A percentile compares a stretch with the other conserved stretches of the same genome.
phyloP scores from a whole-genome alignment of 2,797 vertebrate species.

The Sebastiscus tertius region DNA sequence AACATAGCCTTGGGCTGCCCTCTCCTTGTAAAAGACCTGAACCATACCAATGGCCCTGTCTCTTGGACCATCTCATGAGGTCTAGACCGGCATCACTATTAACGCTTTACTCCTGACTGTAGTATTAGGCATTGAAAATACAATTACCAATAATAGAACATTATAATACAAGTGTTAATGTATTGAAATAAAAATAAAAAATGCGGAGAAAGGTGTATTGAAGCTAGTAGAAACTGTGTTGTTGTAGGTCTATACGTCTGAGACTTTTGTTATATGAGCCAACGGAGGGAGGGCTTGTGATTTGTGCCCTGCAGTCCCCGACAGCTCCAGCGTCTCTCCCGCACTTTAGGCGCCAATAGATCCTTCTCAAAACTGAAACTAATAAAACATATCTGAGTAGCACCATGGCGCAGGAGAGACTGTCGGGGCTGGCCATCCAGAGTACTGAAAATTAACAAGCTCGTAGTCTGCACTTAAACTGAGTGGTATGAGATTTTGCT shows the following conservation, averaged over 20 bases:
- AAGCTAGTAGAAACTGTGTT: not conserved
- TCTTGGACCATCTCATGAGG: constrained; percentile 14
- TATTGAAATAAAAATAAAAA: not conserved
- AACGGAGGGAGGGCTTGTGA: not conserved
- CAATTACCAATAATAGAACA: not conserved
- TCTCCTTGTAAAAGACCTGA: constrained; percentile 55
- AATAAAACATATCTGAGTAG: no score
- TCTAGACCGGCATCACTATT: constrained; percentile 8
- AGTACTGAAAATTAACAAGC: no score
- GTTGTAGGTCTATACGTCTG: no score
- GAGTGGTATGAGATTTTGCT: no score
- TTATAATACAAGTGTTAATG: not conserved
- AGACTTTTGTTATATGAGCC: no score
- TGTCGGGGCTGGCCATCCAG: no score
- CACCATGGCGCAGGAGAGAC: no score
- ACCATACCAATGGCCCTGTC: constrained; percentile 29
- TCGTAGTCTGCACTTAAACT: no score
- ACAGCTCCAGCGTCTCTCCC: no score
- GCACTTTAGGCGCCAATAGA: no score
- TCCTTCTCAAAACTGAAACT: no score
- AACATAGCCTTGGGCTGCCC: constrained; percentile 36
- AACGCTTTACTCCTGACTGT: not conserved
- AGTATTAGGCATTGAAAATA: not conserved
- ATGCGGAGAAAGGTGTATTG: not conserved
- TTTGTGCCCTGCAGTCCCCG: not conserved